Conservation (phyloP, 2,113 vertebrate species). For the Eidolon helvum region DNA sequence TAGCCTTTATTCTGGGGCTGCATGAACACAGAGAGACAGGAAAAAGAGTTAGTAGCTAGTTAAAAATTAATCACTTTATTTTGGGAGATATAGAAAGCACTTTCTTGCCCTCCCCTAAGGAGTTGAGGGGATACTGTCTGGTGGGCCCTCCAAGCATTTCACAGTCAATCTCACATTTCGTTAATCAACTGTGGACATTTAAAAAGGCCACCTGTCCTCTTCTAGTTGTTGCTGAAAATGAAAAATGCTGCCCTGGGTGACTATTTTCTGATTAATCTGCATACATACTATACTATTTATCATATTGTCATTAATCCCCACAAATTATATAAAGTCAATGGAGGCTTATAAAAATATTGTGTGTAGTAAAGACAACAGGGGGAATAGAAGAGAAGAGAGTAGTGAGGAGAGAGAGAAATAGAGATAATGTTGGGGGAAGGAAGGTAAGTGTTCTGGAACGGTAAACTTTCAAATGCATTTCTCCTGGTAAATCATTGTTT, state of each 20-base stretch:
- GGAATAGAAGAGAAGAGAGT: not conserved
- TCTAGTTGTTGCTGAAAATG: constrained; percentile 45
- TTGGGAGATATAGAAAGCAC: constrained; percentile 42
- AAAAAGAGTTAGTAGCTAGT: not conserved
- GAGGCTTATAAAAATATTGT: not conserved
- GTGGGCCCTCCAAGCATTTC: constrained; percentile 2
- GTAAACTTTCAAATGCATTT: not conserved
- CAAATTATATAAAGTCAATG: not conserved
- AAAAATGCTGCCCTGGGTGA: constrained; percentile 25
- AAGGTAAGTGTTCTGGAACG: not conserved
- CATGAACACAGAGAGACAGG: not conserved
- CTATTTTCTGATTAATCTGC: constrained; percentile 66
- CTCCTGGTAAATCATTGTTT: not conserved
- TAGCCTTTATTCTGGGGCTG: not conserved
- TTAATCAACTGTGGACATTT: constrained; percentile 70
- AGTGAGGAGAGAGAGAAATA: fast-evolving
- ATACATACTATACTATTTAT: constrained; percentile 51
- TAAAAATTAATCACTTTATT: constrained; percentile 65
- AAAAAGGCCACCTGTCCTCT: constrained; percentile 69
- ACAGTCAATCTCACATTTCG: constrained; percentile 32
- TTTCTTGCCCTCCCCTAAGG: constrained; percentile 48
- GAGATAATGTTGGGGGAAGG: not conserved
- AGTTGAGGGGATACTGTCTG: constrained; percentile 30
- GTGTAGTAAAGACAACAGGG: not conserved
- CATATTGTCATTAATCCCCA: constrained; percentile 50